Evolutionary conservation across 2,888 invertebrate species (phyloP).

Genomic region (Leptopilina drosophilae): DNA sequence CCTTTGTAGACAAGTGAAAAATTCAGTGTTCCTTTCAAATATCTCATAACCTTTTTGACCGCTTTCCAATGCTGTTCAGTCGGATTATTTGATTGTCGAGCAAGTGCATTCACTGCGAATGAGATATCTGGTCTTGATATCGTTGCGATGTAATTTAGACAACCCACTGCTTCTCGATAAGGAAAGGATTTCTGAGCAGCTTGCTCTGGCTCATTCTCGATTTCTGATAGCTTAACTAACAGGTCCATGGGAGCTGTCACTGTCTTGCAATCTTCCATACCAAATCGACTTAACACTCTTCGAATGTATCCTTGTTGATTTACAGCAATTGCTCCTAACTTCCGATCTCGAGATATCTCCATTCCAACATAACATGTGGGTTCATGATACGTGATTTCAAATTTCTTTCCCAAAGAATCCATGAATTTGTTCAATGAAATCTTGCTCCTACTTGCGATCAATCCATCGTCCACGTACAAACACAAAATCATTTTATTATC

Average conservation of each 20-base stretch:
- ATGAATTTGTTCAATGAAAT: neutral
- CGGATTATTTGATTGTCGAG: slow-evolving; percentile 49
- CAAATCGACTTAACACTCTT: slow-evolving; percentile 44
- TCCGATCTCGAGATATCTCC: slow-evolving; percentile 51
- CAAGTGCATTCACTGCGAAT: slow-evolving; percentile 45
- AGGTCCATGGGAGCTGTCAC: slow-evolving; percentile 54
- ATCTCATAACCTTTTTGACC: slow-evolving; percentile 51
- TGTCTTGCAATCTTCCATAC: slow-evolving; percentile 56
- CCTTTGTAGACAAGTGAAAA: neutral
- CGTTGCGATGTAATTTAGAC: slow-evolving; percentile 49
- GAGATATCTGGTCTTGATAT: slow-evolving; percentile 53
- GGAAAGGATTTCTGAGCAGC: slow-evolving; percentile 13
- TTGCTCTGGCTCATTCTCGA: slow-evolving; percentile 5
- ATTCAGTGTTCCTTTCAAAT: slow-evolving; percentile 49
- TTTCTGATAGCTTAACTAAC: neutral
- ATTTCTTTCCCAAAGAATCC: slow-evolving; percentile 41
- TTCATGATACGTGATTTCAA: slow-evolving; percentile 46
- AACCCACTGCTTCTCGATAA: slow-evolving; percentile 54
- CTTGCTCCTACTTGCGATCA: slow-evolving; percentile 37
- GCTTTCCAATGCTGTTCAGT: slow-evolving; percentile 53
- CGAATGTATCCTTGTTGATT: slow-evolving; percentile 47
- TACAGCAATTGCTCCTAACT: slow-evolving; percentile 45
- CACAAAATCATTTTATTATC: slow-evolving; percentile 43
- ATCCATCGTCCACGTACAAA: slow-evolving; percentile 53
- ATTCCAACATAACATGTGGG: slow-evolving; percentile 53